Conservation (phyloP, 2,113 vertebrate species). For the Lynx canadensis region DNA sequence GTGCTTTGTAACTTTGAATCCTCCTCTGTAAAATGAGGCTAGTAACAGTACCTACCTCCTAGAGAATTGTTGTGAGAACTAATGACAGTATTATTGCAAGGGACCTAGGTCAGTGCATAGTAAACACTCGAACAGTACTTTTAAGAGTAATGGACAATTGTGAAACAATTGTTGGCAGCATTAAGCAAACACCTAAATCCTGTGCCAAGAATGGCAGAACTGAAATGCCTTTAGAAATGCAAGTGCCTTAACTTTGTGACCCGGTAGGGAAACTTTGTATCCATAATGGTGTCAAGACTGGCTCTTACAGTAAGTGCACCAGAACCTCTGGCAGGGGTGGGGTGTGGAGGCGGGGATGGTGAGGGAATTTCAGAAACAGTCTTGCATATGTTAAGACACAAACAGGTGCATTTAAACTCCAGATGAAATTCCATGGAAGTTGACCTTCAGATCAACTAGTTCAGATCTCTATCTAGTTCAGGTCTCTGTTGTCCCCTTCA, state of each 20-base stretch:
- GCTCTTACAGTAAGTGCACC: background rate
- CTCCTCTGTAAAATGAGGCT: background rate
- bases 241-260: background rate
- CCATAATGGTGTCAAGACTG: background rate
- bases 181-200: background rate
- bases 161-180: background rate
- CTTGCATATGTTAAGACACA: background rate
- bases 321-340: too few species aligned
- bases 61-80: background rate
- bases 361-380: background rate
- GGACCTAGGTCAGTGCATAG: background rate
- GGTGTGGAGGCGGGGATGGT: too few species aligned
- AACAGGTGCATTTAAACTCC: background rate
- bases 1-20: background rate
- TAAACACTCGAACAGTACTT: background rate
- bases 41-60: background rate
- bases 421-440: background rate
- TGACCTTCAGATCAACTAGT: background rate
- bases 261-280: conserved; percentile 10
- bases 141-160: background rate
- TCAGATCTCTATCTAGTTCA: too few species aligned
- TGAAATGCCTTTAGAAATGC: conserved; percentile 65
- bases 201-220: background rate
- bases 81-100: background rate
- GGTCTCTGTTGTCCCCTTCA: background rate